A percentile compares a stretch with the other conserved stretches of the same genome.
Evolutionary conservation across 1,140 invertebrate species (phyloP).

Genomic region (Drosophila lini): DNA sequence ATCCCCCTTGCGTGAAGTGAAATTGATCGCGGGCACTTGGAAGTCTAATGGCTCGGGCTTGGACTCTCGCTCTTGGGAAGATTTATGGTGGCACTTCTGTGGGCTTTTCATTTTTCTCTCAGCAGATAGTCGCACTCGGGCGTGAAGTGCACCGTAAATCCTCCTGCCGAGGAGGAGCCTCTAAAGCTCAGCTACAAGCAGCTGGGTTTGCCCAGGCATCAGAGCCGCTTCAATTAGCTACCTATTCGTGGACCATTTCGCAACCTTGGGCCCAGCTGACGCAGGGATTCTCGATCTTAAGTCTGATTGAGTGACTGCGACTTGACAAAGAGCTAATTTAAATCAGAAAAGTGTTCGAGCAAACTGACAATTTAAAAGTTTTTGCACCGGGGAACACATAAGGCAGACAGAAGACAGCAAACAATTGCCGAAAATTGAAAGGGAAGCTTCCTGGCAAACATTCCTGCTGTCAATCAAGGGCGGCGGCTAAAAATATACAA

Average conservation of each 20-base stretch:
- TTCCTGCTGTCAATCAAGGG: constrained; percentile 71
- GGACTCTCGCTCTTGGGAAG: constrained; percentile 36
- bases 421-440: constrained; percentile 70
- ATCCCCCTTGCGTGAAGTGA: constrained; percentile 43
- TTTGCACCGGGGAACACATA: constrained; percentile 7
- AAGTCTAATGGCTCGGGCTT: constrained; percentile 55
- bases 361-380: constrained; percentile 69
- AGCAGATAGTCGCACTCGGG: constrained; percentile 38
- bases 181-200: constrained; percentile 32
- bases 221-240: constrained; percentile 21
- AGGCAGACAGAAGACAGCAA: neutral
- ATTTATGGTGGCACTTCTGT: constrained; percentile 66
- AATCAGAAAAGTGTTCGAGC: constrained; percentile 78
- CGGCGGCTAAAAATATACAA: constrained; percentile 21
- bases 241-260: constrained; percentile 21
- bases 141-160: constrained; percentile 43
- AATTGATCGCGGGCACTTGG: constrained; percentile 78
- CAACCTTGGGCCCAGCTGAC: constrained; percentile 57
- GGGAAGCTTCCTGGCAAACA: constrained; percentile 42
- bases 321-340: constrained; percentile 72
- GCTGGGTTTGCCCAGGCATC: constrained; percentile 19
- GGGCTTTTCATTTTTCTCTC: constrained; percentile 46
- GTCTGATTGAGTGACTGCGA: constrained; percentile 62
- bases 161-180: neutral
- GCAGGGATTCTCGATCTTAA: constrained; percentile 30